These are phyloP conservation scores for Phylloscopus trochiloides DNA, from an alignment of 2,113 vertebrate genomes.

Conservation along the genomic window DNA sequence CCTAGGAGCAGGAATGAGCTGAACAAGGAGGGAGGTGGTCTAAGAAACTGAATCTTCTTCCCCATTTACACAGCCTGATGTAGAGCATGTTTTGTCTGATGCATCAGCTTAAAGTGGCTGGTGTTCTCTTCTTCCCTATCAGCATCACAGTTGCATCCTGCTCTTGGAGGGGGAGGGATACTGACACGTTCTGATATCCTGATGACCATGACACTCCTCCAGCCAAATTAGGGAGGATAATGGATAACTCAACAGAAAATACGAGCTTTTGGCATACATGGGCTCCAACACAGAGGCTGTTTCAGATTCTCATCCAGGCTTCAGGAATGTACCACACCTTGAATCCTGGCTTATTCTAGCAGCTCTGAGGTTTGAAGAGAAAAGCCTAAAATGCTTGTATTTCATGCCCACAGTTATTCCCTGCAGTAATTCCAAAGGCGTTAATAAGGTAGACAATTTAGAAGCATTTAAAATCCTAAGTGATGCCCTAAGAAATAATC, in stretches of 20 bases:
- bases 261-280: accelerated
- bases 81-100: background rate
- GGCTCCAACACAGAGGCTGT: accelerated
- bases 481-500: background rate
- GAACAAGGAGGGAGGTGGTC: background rate
- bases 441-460: background rate
- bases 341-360: background rate
- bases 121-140: background rate
- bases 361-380: background rate
- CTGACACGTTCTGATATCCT: background rate
- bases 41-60: background rate
- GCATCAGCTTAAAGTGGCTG: background rate
- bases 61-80: background rate
- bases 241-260: background rate
- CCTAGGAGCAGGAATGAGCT: background rate
- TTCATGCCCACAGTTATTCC: background rate
- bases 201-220: background rate
- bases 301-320: background rate
- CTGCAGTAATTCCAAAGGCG: background rate
- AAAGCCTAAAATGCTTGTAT: background rate
- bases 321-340: background rate
- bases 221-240: background rate
- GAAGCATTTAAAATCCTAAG: background rate
- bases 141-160: background rate
- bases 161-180: background rate